Conservation (phyloP, 2,113 vertebrate species). For the Chinchilla lanigera region DNA sequence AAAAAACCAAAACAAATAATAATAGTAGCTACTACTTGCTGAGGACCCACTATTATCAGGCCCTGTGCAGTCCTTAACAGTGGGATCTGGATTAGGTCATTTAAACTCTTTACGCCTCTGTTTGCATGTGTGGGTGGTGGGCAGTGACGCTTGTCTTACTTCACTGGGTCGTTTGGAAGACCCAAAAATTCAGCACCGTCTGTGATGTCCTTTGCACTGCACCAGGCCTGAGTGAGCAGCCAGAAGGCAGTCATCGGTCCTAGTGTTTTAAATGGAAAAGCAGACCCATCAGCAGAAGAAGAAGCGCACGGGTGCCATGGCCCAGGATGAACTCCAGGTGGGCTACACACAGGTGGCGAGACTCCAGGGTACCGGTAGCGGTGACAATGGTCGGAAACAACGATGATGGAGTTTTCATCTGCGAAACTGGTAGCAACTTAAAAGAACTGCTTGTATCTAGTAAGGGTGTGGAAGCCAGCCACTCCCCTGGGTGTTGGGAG, state of each 20-base stretch:
- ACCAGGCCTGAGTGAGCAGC: background rate
- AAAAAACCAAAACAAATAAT: rapidly evolving
- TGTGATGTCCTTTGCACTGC: background rate
- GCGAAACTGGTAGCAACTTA: rapidly evolving
- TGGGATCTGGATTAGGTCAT: background rate
- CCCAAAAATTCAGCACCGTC: background rate
- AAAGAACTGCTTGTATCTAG: background rate
- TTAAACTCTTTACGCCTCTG: background rate
- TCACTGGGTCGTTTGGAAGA: background rate
- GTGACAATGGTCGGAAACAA: rapidly evolving
- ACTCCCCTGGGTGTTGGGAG: rapidly evolving
- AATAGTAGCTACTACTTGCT: background rate
- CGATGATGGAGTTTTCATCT: rapidly evolving
- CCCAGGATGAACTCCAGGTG: rapidly evolving
- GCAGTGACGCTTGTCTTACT: too few relatives aligned
- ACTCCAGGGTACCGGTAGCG: too few relatives aligned
- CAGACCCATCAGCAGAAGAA: rapidly evolving
- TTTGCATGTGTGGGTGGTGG: background rate
- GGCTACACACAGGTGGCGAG: rapidly evolving
- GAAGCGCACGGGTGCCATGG: rapidly evolving
- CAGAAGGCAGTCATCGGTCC: background rate
- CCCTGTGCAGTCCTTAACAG: too few relatives aligned
- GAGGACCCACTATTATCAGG: background rate
- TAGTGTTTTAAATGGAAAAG: too few relatives aligned
- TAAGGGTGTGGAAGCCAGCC: background rate